phyloP scores from a whole-genome alignment of 2,888 invertebrate genomes.

The Leucoma salicis region DNA sequence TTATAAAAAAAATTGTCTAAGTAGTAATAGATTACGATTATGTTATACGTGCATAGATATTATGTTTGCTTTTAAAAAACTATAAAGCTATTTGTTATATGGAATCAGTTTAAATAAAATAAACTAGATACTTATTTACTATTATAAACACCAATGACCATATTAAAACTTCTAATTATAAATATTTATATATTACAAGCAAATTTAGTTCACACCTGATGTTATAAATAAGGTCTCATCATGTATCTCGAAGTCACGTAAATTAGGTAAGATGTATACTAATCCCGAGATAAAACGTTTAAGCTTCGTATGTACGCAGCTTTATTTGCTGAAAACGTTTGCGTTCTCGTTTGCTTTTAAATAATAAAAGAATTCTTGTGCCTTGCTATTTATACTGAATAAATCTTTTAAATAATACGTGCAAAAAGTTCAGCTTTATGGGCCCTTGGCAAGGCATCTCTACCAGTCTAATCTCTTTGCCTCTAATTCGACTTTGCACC shows the following conservation, averaged over 20 bases:
- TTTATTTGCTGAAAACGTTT: conserved; percentile 69
- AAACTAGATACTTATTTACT: too few relatives aligned
- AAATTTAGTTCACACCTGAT: conserved; percentile 57
- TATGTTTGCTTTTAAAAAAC: too few relatives aligned
- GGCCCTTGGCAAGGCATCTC: too few relatives aligned
- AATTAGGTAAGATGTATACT: conserved; percentile 73
- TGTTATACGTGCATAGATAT: too few relatives aligned
- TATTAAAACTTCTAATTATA: too few relatives aligned
- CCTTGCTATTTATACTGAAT: conserved; percentile 22
- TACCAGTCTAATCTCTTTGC: too few relatives aligned
- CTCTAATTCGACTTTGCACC: too few relatives aligned
- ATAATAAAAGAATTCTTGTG: conserved; percentile 48
- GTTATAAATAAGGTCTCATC: conserved; percentile 61
- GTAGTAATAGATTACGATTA: too few relatives aligned
- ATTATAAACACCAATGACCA: too few relatives aligned
- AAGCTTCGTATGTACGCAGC: conserved; percentile 68
- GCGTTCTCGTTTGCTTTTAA: conserved; percentile 52
- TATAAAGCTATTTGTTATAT: too few relatives aligned
- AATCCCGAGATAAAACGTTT: conserved; percentile 74
- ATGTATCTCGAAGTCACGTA: conserved; percentile 68
- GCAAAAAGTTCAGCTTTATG: conserved; percentile 6
- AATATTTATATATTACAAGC: conserved; percentile 21
- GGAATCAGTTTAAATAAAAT: too few relatives aligned
- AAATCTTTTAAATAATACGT: conserved; percentile 9
- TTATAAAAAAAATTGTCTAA: too few relatives aligned